These are phyloP conservation scores for Coendou prehensilis DNA, from an alignment of 2,797 vertebrate genomes.

Conservation along the genomic window DNA sequence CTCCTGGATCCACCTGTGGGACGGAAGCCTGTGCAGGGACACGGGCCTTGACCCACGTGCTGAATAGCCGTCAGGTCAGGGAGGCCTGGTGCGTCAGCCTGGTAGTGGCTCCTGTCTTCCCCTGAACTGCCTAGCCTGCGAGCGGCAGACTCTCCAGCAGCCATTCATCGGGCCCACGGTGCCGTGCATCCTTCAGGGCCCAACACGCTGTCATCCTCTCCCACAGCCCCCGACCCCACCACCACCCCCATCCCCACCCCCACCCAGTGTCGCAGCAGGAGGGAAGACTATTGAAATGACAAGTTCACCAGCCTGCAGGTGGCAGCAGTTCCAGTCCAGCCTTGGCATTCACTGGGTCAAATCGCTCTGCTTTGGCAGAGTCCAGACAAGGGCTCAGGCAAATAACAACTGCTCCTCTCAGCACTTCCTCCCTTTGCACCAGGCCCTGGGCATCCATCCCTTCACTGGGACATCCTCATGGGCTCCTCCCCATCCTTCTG, in stretches of 20 bases:
- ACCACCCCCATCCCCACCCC: background rate
- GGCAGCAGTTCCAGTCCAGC: background rate
- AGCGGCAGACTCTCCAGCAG: background rate
- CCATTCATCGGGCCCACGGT: fast-evolving
- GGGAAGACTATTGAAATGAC: too few species aligned
- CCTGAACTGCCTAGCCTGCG: too few species aligned
- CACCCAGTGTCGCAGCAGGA: background rate
- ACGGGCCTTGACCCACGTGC: background rate
- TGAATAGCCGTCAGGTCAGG: background rate
- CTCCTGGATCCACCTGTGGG: background rate
- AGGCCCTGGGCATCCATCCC: fast-evolving
- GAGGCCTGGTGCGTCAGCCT: too few species aligned
- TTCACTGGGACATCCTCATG: fast-evolving
- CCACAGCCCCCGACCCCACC: background rate
- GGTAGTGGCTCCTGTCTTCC: background rate
- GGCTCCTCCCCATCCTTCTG: background rate
- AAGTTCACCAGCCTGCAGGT: background rate
- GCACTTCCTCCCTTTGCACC: background rate
- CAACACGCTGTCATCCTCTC: background rate
- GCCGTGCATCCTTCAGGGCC: background rate
- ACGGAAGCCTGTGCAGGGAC: background rate
- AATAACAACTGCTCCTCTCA: background rate
- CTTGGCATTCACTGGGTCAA: background rate
- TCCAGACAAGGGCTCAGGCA: background rate
- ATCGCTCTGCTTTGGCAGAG: background rate